Evolutionary conservation across 2,888 invertebrate genomes (phyloP).

Genomic region (Adelphocoris suturalis): DNA sequence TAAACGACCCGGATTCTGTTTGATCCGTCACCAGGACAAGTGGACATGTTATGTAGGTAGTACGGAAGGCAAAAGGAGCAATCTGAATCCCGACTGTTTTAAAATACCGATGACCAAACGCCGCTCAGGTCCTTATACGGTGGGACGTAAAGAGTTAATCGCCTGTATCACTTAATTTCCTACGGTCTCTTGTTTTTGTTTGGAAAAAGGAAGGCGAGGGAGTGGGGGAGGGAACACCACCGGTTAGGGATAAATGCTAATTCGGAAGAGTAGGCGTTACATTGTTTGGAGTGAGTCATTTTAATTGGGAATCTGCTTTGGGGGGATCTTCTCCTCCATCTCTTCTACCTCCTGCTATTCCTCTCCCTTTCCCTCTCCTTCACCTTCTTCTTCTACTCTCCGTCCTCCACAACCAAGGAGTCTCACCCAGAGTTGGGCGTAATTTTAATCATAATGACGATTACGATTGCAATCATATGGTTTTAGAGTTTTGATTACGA

Average conservation of each 20-base stretch:
- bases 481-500: no score
- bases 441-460: no score
- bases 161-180: slow-evolving; percentile 49
- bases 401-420: no score
- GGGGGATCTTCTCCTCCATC: neutral
- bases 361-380: no score
- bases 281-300: slow-evolving; percentile 67
- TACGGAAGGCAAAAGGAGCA: slow-evolving; percentile 24
- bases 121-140: slow-evolving; percentile 46
- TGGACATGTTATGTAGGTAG: neutral
- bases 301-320: slow-evolving; percentile 57
- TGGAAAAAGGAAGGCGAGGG: neutral
- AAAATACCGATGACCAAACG: slow-evolving; percentile 21
- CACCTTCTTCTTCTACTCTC: no score
- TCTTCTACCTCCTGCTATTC: no score
- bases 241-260: slow-evolving; percentile 55
- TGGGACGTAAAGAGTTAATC: slow-evolving; percentile 29
- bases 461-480: no score
- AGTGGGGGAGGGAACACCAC: slow-evolving; percentile 19
- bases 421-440: no score
- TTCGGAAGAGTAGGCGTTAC: slow-evolving; percentile 58
- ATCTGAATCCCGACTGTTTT: slow-evolving; percentile 9
- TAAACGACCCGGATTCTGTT: no score
- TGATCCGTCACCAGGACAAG: no score
- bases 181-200: slow-evolving; percentile 52